A percentile compares a stretch with the other conserved stretches of the same genome.
Evolutionary conservation across 2,888 invertebrate species (phyloP).

Genomic region (Liodrosophila aerea): DNA sequence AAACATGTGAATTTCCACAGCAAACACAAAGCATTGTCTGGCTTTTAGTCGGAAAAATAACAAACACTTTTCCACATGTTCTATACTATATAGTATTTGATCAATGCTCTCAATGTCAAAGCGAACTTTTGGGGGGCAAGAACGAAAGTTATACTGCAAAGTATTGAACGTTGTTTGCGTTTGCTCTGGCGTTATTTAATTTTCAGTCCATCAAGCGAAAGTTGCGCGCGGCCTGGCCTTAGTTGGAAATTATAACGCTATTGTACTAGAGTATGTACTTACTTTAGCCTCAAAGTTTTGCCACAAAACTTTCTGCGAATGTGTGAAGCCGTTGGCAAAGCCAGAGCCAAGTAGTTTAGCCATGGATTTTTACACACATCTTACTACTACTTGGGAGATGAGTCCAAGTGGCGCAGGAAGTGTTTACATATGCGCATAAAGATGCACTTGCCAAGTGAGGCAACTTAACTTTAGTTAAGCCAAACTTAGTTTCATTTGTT

Average conservation of each 20-base stretch:
- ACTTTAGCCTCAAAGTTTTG: conserved; percentile 34
- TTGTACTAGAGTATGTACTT: conserved; percentile 34
- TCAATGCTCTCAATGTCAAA: conserved; percentile 25
- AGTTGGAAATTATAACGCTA: conserved; percentile 65
- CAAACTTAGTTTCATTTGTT: conserved; percentile 53
- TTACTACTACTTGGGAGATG: conserved; percentile 32
- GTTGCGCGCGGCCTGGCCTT: conserved; percentile 39
- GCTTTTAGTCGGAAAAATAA: conserved; percentile 8
- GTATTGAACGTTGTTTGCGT: conserved; percentile 12
- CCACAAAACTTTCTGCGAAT: conserved; percentile 44
- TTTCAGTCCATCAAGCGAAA: conserved; percentile 46
- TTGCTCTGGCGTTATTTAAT: conserved; percentile 29
- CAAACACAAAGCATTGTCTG: conserved; percentile 25
- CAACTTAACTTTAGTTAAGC: conserved; percentile 35
- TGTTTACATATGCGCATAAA: conserved; percentile 77
- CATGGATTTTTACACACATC: conserved; percentile 51
- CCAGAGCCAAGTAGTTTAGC: conserved; percentile 40
- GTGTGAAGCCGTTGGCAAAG: conserved; percentile 16
- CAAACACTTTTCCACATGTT: too few species aligned
- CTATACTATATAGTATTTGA: conserved; percentile 1
- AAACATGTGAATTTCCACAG: conserved; percentile 7
- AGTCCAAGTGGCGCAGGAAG: conserved; percentile 53
- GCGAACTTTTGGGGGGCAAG: neutral
- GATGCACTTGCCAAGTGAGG: conserved; percentile 47
- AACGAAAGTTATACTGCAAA: neutral